Evolutionary conservation across 2,113 vertebrate genomes (phyloP).

Genomic region (Nycticebus coucang): DNA sequence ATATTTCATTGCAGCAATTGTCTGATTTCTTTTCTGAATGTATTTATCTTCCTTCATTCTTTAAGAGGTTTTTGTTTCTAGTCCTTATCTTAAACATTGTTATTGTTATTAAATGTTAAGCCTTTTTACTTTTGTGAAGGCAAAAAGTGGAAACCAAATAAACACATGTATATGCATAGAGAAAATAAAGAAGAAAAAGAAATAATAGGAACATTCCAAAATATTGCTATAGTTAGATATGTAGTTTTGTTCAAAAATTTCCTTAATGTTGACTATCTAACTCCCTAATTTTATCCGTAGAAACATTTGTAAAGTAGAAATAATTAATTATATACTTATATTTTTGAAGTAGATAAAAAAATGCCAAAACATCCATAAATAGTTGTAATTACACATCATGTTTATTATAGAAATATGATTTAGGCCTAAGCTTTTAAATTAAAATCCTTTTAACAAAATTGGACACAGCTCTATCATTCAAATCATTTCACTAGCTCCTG

Average conservation of each 20-base stretch:
- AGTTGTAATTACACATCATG: neutral
- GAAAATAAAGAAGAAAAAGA: neutral
- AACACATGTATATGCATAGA: too few relatives aligned
- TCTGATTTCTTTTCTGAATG: too few relatives aligned
- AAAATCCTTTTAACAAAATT: slow-evolving; percentile 5
- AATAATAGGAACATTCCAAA: neutral
- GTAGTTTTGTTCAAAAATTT: neutral
- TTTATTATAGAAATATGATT: slow-evolving; percentile 29
- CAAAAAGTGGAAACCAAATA: too few relatives aligned
- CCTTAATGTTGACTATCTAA: neutral
- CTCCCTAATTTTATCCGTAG: neutral
- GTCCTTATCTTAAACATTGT: too few relatives aligned
- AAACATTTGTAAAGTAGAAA: neutral
- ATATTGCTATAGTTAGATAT: neutral
- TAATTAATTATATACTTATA: neutral
- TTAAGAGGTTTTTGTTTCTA: too few relatives aligned
- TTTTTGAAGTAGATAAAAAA: neutral
- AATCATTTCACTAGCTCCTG: neutral
- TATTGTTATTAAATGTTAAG: too few relatives aligned
- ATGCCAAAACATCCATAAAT: neutral
- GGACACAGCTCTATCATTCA: neutral
- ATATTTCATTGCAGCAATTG: too few relatives aligned
- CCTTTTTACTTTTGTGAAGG: too few relatives aligned
- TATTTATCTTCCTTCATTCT: too few relatives aligned
- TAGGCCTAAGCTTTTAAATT: neutral